Evolutionary conservation across 2,888 invertebrate species (phyloP).

Genomic region (Megastigmus dorsalis): DNA sequence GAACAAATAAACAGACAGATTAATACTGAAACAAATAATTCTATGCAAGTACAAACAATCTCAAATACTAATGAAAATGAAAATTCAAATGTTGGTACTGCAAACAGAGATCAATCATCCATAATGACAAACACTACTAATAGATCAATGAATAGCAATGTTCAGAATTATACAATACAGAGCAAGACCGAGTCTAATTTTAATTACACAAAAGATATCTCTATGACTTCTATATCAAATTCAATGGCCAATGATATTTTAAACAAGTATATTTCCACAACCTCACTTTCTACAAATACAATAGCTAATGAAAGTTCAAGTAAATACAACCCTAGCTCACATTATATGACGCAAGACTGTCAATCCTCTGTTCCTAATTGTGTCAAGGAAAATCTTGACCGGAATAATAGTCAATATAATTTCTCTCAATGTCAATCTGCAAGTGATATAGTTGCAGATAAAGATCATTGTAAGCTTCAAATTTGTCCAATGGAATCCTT

Average conservation of each 20-base stretch:
- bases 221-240: slow-evolving; percentile 44
- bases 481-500: slow-evolving; percentile 56
- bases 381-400: slow-evolving; percentile 41
- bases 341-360: slow-evolving; percentile 52
- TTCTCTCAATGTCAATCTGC: slow-evolving; percentile 36
- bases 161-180: slow-evolving; percentile 33
- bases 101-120: slow-evolving; percentile 21
- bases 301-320: slow-evolving; percentile 36
- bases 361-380: slow-evolving; percentile 50
- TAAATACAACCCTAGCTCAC: slow-evolving; percentile 47
- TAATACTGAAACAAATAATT: slow-evolving; percentile 18
- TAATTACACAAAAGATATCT: slow-evolving; percentile 51
- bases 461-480: slow-evolving; percentile 52
- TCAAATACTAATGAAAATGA: slow-evolving; percentile 12
- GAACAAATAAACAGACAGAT: slow-evolving; percentile 44
- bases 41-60: slow-evolving; percentile 18
- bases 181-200: slow-evolving; percentile 51
- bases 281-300: slow-evolving; percentile 40
- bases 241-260: slow-evolving; percentile 54
- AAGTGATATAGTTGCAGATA: slow-evolving; percentile 44
- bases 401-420: slow-evolving; percentile 42
- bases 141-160: slow-evolving; percentile 19
- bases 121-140: slow-evolving; percentile 23
- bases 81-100: neutral
- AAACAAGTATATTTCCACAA: slow-evolving; percentile 55